Evolutionary conservation across 2,113 vertebrate species (phyloP).

Genomic region (Naja naja): DNA sequence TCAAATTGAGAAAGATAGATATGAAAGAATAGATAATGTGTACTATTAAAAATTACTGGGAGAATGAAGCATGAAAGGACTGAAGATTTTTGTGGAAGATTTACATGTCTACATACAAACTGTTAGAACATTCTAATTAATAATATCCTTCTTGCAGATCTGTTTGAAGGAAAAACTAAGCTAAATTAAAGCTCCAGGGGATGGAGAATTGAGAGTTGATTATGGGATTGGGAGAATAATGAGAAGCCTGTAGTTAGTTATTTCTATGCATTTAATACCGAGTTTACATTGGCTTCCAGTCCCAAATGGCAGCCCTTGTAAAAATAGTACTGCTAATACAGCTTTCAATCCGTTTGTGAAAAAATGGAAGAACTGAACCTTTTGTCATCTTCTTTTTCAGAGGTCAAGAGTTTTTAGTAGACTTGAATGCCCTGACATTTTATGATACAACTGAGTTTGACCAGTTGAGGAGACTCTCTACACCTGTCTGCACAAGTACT

Average conservation of each 20-base stretch:
- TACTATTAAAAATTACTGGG: background rate
- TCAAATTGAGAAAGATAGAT: background rate
- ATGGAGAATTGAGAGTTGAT: background rate
- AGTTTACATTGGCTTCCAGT: background rate
- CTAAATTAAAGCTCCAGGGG: background rate
- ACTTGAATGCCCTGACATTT: conserved; percentile 87
- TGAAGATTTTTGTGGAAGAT: background rate
- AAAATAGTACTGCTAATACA: background rate
- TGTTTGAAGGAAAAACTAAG: background rate
- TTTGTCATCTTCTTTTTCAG: conserved; percentile 64
- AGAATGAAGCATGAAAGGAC: background rate
- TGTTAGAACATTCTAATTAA: background rate
- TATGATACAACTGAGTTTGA: conserved; percentile 89
- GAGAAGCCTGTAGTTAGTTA: background rate
- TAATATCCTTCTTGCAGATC: background rate
- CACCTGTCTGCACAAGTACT: conserved; percentile 80
- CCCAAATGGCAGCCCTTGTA: background rate
- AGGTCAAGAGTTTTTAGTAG: conserved; percentile 86
- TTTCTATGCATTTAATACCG: background rate
- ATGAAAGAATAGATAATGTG: background rate
- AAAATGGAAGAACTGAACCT: background rate
- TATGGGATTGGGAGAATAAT: background rate
- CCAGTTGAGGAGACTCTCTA: conserved; percentile 86
- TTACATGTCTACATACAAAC: background rate
- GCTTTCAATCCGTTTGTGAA: background rate